Evolutionary conservation across 2,888 invertebrate genomes (phyloP), one percentile per base, ranked within the genome.

Genomic region (Spialia ferax): DNA sequence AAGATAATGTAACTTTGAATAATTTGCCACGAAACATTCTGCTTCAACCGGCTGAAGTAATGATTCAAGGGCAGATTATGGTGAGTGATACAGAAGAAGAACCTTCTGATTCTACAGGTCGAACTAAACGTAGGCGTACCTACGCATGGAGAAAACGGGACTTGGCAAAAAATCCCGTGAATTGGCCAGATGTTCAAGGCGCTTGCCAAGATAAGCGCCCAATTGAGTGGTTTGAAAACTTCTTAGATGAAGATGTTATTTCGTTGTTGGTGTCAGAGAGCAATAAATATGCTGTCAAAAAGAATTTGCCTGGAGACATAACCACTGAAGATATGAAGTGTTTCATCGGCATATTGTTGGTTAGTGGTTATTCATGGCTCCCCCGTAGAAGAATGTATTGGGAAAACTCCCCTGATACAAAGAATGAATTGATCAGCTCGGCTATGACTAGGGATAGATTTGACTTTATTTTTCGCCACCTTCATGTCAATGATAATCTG

Each of bases 391-490:
- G 73, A 73, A 75, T 75, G 73, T 75, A 74, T 71, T 75, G 73
- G 71, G 73, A 74, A 73, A 75, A 70, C 73, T 69, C 71, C 60
- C 73, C 73, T 71, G 75, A 77, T 73, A 73, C 73, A 72, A 73
- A 72, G 65, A 76, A 76, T 73, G 72, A 73, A 62, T 70, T 74
- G 66, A 73, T 73, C 63, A 69, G 70, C 67, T 71, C 70, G 54
- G 72, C 73, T 73, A 71, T 75, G 72, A 66, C 72, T 66, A 75
- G 73, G 69, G 73, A 74, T 73, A 71, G 75, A 72, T 75, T 75
- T 70, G 74, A 75, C 69, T 73, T 73, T 72, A 76, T 76, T 71
- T 73, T 76, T 74, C 71, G 73, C 69, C 70, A 76, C 71, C 73
- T 74, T 73, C 74, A 73, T 75, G 74, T 73, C 72, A 73, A 72